These are phyloP conservation scores for Encarsia formosa DNA, from an alignment of 2,888 invertebrate genomes.

Conservation along the genomic window DNA sequence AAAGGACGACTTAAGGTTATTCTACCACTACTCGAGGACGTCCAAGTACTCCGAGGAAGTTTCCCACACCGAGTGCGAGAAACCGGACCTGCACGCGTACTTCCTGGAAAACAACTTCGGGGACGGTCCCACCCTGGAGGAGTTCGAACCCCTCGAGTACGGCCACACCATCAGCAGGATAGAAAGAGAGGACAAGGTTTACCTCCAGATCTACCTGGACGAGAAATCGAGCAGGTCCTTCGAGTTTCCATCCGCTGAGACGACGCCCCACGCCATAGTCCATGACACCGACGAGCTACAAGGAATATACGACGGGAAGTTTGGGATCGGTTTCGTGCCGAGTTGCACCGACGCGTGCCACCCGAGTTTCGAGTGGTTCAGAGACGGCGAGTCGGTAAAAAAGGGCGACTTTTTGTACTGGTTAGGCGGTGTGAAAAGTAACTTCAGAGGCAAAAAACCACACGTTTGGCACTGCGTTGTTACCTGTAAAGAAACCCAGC, in stretches of 20 bases:
- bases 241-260: neutral
- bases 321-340: conserved; percentile 4
- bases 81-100: neutral
- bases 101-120: conserved; percentile 6
- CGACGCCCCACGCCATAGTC: neutral
- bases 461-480: conserved; percentile 7
- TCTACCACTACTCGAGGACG: neutral
- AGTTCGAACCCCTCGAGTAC: conserved; percentile 10
- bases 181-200: neutral
- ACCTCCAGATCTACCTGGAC: neutral
- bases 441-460: neutral
- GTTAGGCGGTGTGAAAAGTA: neutral
- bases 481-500: neutral
- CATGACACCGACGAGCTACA: conserved; percentile 2
- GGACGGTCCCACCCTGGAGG: neutral
- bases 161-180: conserved; percentile 2
- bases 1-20: neutral
- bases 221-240: neutral
- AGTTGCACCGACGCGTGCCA: conserved; percentile 3
- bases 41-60: conserved; percentile 10
- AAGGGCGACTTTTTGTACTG: conserved; percentile 7
- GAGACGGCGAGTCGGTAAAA: neutral
- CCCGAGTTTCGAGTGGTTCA: conserved; percentile 6
- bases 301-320: neutral
- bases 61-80: conserved; percentile 3